A percentile compares a stretch with the other conserved stretches of the same genome.
These are phyloP conservation scores for Mnemiopsis leidyi DNA, from an alignment of 37 sponge, comb jelly and placozoan species.

Conservation along the genomic window DNA sequence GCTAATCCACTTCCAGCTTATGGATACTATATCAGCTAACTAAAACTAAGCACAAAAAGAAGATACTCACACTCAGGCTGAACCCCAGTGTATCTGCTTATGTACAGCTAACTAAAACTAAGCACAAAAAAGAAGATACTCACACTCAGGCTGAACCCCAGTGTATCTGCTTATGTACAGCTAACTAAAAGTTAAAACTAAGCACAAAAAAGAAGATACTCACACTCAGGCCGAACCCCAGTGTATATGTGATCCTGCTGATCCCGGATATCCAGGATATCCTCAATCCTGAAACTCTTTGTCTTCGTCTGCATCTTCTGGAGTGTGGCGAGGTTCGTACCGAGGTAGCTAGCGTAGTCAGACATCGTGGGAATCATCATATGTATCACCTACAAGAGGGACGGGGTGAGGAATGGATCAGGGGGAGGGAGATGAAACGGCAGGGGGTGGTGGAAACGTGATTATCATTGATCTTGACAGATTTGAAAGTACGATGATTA, in stretches of 20 bases:
- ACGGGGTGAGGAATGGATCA: not conserved
- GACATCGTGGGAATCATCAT: constrained; percentile 53
- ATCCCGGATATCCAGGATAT: constrained; percentile 40
- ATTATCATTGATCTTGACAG: no score
- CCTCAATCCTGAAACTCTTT: constrained; percentile 63
- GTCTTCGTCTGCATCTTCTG: constrained; percentile 28
- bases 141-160: not conserved
- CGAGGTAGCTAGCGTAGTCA: not conserved
- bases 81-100: not conserved
- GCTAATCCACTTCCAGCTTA: no score
- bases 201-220: no score
- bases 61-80: not conserved
- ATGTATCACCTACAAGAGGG: not conserved
- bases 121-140: no score
- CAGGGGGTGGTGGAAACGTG: no score
- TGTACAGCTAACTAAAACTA: no score
- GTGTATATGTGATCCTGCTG: constrained; percentile 31
- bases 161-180: no score
- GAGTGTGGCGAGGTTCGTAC: not conserved
- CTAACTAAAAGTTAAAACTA: no score
- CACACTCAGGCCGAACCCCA: not conserved
- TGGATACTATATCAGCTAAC: no score
- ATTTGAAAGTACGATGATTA: no score
- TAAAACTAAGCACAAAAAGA: no score
- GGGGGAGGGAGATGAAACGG: no score